Conservation (phyloP, 35 echinoderm and acorn worm species). For the Ophioderma brevispina region DNA sequence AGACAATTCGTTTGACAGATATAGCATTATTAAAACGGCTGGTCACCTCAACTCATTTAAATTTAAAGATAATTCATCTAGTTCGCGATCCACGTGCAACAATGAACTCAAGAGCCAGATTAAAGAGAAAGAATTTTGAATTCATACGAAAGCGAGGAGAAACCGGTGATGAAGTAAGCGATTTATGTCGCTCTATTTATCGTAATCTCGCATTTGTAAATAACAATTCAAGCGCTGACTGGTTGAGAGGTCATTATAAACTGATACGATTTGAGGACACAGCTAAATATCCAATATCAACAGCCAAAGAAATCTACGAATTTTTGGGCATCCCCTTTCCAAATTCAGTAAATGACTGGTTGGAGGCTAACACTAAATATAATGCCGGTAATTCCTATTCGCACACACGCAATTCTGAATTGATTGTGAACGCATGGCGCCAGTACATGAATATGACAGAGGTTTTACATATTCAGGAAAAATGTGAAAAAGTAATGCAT, state of each 20-base stretch:
- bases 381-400: not conserved
- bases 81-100: conserved; percentile 77
- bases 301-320: conserved; percentile 62
- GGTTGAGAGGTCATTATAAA: conserved; percentile 57
- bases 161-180: conserved; percentile 52
- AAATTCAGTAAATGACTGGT: conserved; percentile 55
- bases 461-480: not conserved
- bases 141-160: conserved; percentile 49
- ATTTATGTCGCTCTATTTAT: conserved; percentile 64
- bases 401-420: not conserved
- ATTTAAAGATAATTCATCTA: conserved; percentile 81
- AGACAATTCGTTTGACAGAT: conserved; percentile 75
- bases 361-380: conserved; percentile 26
- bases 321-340: conserved; percentile 53
- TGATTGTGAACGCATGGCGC: not conserved
- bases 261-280: conserved; percentile 84
- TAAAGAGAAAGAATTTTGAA: conserved; percentile 47
- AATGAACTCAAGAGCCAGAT: conserved; percentile 73
- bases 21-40: conserved; percentile 41
- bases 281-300: conserved; percentile 44
- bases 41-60: conserved; percentile 24
- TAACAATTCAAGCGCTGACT: conserved; percentile 3
- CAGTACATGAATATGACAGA: not conserved
- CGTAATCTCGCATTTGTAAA: conserved; percentile 57
- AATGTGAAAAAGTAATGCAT: conserved; percentile 23